These are phyloP conservation scores for Eulemur rubriventer DNA, from an alignment of 2,797 vertebrate genomes.

Conservation along the genomic window DNA sequence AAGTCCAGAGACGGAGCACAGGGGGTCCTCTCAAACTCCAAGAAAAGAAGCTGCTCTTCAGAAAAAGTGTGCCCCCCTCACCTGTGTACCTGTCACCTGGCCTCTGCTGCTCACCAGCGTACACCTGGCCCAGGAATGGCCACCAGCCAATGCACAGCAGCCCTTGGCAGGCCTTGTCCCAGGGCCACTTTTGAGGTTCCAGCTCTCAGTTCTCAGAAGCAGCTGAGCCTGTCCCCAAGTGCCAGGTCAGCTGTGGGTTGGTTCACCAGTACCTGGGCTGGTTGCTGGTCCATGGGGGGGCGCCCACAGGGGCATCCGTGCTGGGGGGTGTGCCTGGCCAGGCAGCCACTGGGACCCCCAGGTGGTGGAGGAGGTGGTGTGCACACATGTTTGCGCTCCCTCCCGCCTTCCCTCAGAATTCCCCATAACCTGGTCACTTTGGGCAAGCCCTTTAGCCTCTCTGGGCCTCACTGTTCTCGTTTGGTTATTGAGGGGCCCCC, in stretches of 20 bases:
- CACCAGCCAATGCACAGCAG: background rate
- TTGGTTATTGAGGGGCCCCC: background rate
- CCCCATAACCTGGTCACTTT: background rate
- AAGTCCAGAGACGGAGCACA: background rate
- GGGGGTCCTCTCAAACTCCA: background rate
- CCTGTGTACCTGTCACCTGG: background rate
- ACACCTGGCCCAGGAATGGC: background rate
- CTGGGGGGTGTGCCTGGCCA: background rate
- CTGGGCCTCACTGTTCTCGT: rapidly evolving
- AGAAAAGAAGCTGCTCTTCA: background rate
- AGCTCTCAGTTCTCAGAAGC: background rate
- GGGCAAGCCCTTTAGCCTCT: background rate
- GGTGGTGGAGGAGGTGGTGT: rapidly evolving
- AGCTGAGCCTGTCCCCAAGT: rapidly evolving
- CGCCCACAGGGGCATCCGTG: background rate
- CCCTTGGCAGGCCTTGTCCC: background rate
- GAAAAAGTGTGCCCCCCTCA: rapidly evolving
- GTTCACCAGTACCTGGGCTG: rapidly evolving
- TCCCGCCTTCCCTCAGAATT: background rate
- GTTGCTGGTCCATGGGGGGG: background rate
- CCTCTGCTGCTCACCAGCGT: background rate
- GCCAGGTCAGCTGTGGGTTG: background rate
- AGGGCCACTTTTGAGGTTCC: background rate
- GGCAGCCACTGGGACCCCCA: too few species aligned
- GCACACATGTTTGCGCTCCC: background rate